Evolutionary conservation across 1,140 invertebrate genomes (phyloP).

Genomic region (Campoletis sonorensis): DNA sequence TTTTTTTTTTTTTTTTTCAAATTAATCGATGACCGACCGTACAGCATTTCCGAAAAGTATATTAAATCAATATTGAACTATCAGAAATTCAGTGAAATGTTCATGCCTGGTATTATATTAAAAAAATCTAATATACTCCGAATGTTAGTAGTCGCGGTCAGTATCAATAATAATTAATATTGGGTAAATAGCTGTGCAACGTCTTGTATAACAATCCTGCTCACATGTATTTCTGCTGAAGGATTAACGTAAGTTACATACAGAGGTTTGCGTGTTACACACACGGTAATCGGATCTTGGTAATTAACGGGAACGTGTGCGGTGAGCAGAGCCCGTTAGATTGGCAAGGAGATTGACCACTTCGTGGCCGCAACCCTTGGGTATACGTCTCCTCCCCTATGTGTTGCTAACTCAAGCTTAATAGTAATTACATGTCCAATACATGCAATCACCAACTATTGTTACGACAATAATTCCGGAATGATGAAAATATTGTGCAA

Average conservation of each 20-base stretch:
- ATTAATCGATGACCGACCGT: too few species aligned
- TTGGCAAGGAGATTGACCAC: conserved; percentile 47
- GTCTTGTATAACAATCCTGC: conserved; percentile 29
- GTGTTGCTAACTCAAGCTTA: conserved; percentile 35
- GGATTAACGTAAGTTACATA: conserved; percentile 38
- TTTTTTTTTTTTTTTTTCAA: too few species aligned
- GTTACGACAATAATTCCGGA: not conserved
- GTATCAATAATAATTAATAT: not conserved
- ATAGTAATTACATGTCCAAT: conserved; percentile 38
- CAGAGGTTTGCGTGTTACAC: conserved; percentile 32
- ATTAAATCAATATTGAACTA: too few species aligned
- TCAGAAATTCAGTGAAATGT: too few species aligned
- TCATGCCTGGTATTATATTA: too few species aligned
- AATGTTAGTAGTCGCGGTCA: not conserved
- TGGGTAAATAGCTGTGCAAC: not conserved
- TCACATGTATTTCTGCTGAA: conserved; percentile 29
- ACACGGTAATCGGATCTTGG: conserved; percentile 41
- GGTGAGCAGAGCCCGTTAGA: conserved; percentile 38
- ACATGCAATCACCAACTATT: conserved; percentile 9
- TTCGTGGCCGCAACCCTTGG: conserved; percentile 43
- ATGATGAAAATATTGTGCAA: not conserved
- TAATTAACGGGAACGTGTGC: conserved; percentile 44
- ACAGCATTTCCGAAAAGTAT: too few species aligned
- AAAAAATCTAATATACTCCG: too few species aligned
- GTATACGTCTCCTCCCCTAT: not conserved